Evolutionary conservation across 2,888 invertebrate species (phyloP).

Genomic region (Sacculina carcini): DNA sequence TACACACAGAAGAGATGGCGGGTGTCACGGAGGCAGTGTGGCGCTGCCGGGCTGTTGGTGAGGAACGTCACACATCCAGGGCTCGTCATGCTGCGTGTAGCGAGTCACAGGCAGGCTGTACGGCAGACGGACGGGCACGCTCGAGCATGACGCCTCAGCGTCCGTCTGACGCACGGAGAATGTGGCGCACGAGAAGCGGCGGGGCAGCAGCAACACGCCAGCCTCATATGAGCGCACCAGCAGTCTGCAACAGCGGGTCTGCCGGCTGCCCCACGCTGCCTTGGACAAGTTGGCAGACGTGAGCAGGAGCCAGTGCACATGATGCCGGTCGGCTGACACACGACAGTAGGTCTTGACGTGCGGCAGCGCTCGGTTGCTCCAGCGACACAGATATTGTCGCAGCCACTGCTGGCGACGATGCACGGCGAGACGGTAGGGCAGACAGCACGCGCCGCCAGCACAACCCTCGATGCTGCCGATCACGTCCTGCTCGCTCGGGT

Average conservation of each 20-base stretch:
- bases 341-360: conserved; percentile 80
- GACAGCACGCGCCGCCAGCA: conserved; percentile 56
- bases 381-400: conserved; percentile 32
- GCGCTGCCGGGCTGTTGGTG: conserved; percentile 7
- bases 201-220: conserved; percentile 67
- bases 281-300: conserved; percentile 90
- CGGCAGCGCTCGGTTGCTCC: conserved; percentile 63
- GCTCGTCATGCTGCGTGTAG: conserved; percentile 36
- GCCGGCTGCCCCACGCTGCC: conserved; percentile 70
- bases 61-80: conserved; percentile 16
- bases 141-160: no score
- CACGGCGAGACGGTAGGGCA: conserved; percentile 52
- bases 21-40: no score
- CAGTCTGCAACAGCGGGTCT: conserved; percentile 30
- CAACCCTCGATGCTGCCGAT: conserved; percentile 54
- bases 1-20: no score
- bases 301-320: conserved; percentile 52
- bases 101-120: conserved; percentile 54
- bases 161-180: no score
- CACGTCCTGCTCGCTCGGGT: conserved; percentile 59
- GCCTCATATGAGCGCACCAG: conserved; percentile 63
- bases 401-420: conserved; percentile 69
- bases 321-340: conserved; percentile 34
- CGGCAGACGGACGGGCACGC: conserved; percentile 43
- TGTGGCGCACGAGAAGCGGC: no score